Evolutionary conservation across 1,140 invertebrate genomes (phyloP), one percentile per base, ranked within the genome.

Genomic region (Eupeodes corollae): DNA sequence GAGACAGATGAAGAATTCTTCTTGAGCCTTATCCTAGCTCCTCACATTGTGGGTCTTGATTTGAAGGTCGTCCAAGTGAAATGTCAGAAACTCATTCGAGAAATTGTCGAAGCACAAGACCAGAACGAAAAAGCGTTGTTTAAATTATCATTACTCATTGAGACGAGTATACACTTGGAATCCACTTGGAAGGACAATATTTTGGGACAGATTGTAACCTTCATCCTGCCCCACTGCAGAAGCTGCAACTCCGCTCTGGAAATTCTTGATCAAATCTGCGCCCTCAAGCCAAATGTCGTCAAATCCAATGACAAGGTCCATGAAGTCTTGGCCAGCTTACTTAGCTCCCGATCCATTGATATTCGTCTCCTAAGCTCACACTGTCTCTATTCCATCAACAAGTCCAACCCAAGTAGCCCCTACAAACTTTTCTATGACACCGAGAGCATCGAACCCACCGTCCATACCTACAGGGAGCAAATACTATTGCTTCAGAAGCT

Each of bases 401-500:
- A 39, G 13, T 13, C 13, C 19, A 18, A 33, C 10, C 14, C 40
- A 1, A 5, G 21, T 26, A 34, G 58, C 52, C 63, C 63, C 1
- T 88, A 89, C 56, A 70, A 72, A 31, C 71, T 82, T 44, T 86
- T 84, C 58, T 75, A 80, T 51, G 59, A 74, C 47, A 80, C 84
- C 5, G 88, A 93, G 72, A 73, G 68, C 21, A 78, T 79, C 34
- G 71, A 73, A 49, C 67, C 78, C 0, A 74, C 77, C 12, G 76
- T 95, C 3, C 77, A 84, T 43, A 81, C 80, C 16, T 93, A 91
- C 58, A 73, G 90, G 48, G 78, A 86, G 13, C 83, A 86, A 58
- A 61, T 92, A 6, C 70, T 83, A 40, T 70, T 79, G 51, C 59
- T 95, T 11, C 82, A 86, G 52, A 82, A 83, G 51, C 69, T 95